phyloP scores from a whole-genome alignment of 2,888 invertebrate species.

The Cantharis rufa region DNA sequence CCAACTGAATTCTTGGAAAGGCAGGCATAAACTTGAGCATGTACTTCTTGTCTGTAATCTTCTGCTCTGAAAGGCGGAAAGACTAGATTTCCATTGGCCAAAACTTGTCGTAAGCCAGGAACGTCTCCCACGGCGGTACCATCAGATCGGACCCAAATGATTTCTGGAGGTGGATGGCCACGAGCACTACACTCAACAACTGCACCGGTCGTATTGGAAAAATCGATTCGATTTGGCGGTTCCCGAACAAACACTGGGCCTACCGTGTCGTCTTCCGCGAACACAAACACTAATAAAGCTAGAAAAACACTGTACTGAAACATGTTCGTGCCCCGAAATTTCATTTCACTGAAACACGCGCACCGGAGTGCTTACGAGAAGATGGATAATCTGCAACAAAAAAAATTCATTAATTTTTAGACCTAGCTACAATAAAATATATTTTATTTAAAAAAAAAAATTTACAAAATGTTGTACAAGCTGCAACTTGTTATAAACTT shows the following conservation, averaged over 20 bases:
- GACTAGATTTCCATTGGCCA: conserved; percentile 90
- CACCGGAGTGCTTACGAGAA: conserved; percentile 1
- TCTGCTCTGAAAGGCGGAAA: conserved; percentile 94
- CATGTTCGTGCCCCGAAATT: conserved; percentile 7
- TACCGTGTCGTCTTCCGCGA: conserved; percentile 48
- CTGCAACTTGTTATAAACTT: background rate
- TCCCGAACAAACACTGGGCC: conserved; percentile 92
- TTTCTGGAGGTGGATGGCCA: conserved; percentile 87
- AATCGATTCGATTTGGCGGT: conserved; percentile 89
- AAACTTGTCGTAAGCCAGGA: conserved; percentile 70
- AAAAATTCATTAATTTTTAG: too few species aligned
- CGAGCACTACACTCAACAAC: conserved; percentile 90
- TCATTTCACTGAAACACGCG: conserved; percentile 9
- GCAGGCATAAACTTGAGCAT: conserved; percentile 93
- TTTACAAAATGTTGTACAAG: background rate
- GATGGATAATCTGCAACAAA: conserved; percentile 1
- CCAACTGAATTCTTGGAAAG: conserved; percentile 88
- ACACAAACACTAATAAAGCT: conserved; percentile 15
- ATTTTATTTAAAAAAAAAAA: too few species aligned
- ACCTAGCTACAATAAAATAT: too few species aligned
- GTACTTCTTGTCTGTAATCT: conserved; percentile 91
- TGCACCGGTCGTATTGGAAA: conserved; percentile 92
- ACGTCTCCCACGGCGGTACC: conserved; percentile 91
- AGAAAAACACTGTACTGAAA: conserved; percentile 7
- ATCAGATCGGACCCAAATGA: conserved; percentile 91